A percentile compares a stretch with the other conserved stretches of the same genome.
These are phyloP conservation scores for Hyppa rectilinea DNA, from an alignment of 2,888 invertebrate genomes.

Conservation along the genomic window DNA sequence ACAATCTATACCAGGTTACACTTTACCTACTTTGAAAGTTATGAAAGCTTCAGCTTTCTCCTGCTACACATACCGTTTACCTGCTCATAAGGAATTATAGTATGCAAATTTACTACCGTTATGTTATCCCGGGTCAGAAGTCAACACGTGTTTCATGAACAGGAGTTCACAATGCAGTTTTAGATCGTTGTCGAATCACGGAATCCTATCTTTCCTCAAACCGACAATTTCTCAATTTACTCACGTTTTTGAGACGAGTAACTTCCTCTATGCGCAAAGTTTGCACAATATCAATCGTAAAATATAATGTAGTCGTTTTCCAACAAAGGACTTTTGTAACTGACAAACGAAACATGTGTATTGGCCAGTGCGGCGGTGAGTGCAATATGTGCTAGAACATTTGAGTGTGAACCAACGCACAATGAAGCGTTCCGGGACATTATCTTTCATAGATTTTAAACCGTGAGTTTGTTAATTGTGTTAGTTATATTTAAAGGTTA, in stretches of 20 bases:
- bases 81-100: conserved; percentile 57
- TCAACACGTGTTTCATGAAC: conserved; percentile 70
- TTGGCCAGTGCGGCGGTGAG: conserved; percentile 38
- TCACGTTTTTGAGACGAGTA: conserved; percentile 69
- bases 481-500: background rate
- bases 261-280: conserved; percentile 58
- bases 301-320: conserved; percentile 69
- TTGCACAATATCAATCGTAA: conserved; percentile 71
- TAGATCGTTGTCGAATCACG: conserved; percentile 79
- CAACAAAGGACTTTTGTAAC: conserved; percentile 70
- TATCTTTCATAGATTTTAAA: conserved; percentile 4
- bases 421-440: conserved; percentile 11
- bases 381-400: conserved; percentile 47
- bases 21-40: background rate
- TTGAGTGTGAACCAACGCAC: background rate
- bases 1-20: background rate
- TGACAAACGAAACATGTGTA: conserved; percentile 37
- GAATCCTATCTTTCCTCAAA: conserved; percentile 74
- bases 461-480: background rate
- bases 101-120: conserved; percentile 65
- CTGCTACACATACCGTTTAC: conserved; percentile 32
- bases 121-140: conserved; percentile 69
- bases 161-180: conserved; percentile 62
- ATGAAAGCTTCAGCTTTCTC: conserved; percentile 48
- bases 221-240: conserved; percentile 66